Evolutionary conservation across 2,888 invertebrate genomes (phyloP), one percentile per base, ranked within the genome.

Genomic region (Ectemnius cavifrons): DNA sequence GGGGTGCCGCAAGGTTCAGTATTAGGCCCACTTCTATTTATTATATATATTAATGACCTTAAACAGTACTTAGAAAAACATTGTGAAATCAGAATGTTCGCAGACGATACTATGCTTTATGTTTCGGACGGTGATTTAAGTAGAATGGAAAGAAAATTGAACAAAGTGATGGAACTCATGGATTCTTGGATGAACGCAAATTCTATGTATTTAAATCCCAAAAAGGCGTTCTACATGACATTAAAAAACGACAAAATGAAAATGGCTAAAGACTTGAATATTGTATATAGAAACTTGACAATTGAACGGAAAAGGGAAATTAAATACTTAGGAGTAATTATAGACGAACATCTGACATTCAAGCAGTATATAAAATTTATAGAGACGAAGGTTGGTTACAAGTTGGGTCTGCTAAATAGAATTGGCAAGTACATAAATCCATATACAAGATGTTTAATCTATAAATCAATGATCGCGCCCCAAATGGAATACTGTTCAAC

Each of bases 301-400:
- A 57, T 20, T 16, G 23, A 16, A 14, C 8, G 57, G 57, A 13
- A 16, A 20, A 16, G 23, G 20, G 23, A 57, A 2, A 57, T 57
- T 57, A 57, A n/a, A 57, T 57, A 57, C 16, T 20, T 57, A 57
- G 57, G 57, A 57, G n/a, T 57, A 57, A 57, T 57, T 18, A 57
- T 57, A 18, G 57, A 57, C n/a, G 20, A 57, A n/a, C 16, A 57
- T 57, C 57, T 57, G 4, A 57, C 16, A 18, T 57, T 57, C 16
- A 8, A 16, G 8, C 8, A 57, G 8, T 20, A 57, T 57, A 2
- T n/a, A 14, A 20, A n/a, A 8, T 57, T n/a, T 57, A 57, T 57
- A n/a, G 20, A 20, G 16, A 57, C 8, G 8, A 57, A 57, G n/a
- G 57, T 57, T 18, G 57, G 57, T 8, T 16, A 16, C 8, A 57